These are phyloP conservation scores for Orius insidiosus DNA, from an alignment of 1,140 invertebrate species.

Conservation along the genomic window DNA sequence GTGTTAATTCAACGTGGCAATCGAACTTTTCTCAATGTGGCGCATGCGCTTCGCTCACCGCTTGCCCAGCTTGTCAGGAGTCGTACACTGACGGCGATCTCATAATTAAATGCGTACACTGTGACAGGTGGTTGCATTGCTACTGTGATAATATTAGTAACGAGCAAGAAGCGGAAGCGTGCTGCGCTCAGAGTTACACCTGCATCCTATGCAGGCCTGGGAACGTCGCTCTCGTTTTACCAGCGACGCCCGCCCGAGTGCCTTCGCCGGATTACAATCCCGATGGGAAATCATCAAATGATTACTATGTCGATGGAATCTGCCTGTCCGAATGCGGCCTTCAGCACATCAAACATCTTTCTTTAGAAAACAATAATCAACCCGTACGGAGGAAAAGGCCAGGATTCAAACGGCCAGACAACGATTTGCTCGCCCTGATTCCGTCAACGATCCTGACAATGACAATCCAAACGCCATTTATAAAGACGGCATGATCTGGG, in stretches of 20 bases:
- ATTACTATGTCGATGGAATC: constrained; percentile 70
- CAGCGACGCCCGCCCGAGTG: constrained; percentile 23
- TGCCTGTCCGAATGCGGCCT: constrained; percentile 64
- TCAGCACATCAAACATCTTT: constrained; percentile 56
- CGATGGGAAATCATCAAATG: constrained; percentile 19
- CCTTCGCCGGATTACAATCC: constrained; percentile 30
- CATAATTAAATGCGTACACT: constrained; percentile 86
- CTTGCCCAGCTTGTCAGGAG: constrained; percentile 69
- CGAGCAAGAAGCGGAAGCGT: constrained; percentile 79
- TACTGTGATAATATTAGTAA: constrained; percentile 74
- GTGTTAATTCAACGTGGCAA: constrained; percentile 64
- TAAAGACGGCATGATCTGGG: constrained; percentile 68
- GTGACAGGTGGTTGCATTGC: constrained; percentile 86
- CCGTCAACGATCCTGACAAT: constrained; percentile 27
- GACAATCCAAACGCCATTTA: constrained; percentile 32
- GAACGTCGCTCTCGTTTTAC: constrained; percentile 42
- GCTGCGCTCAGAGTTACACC: constrained; percentile 69
- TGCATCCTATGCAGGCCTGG: constrained; percentile 74
- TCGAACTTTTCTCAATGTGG: constrained; percentile 79
- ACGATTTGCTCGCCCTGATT: not conserved
- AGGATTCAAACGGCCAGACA: constrained; percentile 11
- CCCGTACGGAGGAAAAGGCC: constrained; percentile 21
- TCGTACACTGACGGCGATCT: constrained; percentile 79
- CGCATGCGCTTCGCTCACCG: constrained; percentile 72
- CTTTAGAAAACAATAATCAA: constrained; percentile 36